A percentile compares a stretch with the other conserved stretches of the same genome.
These are phyloP conservation scores for Bovichtus diacanthus DNA, from an alignment of 2,797 vertebrate species.

Conservation along the genomic window DNA sequence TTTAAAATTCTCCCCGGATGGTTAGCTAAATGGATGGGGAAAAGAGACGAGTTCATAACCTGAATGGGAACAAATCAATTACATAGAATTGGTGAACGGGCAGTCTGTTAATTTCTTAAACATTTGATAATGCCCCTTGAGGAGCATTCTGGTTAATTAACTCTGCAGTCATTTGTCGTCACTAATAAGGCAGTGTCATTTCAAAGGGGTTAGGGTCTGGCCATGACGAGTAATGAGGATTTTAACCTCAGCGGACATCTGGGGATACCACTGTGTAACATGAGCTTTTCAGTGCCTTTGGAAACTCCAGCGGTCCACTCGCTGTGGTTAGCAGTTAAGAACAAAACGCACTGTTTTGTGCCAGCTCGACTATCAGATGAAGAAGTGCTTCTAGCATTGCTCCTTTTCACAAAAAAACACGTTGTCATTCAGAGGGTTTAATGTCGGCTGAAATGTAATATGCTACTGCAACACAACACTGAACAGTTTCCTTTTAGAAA, in stretches of 20 bases:
- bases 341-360: conserved; percentile 16
- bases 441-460: neutral
- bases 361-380: neutral
- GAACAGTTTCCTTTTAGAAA: neutral
- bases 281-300: conserved; percentile 35
- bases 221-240: conserved; percentile 82
- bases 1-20: conserved; percentile 57
- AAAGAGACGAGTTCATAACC: conserved; percentile 71
- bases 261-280: conserved; percentile 54
- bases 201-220: conserved; percentile 80
- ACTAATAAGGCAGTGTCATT: conserved; percentile 83
- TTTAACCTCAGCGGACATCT: conserved; percentile 80
- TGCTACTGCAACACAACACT: neutral
- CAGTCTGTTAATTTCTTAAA: conserved; percentile 84
- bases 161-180: conserved; percentile 78
- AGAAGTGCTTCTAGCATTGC: neutral
- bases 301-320: conserved; percentile 32
- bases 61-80: conserved; percentile 85
- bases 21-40: conserved; percentile 70
- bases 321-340: conserved; percentile 25
- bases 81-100: conserved; percentile 79
- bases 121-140: conserved; percentile 82
- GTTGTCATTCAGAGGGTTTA: neutral
- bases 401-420: neutral
- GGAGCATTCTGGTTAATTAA: conserved; percentile 85